phyloP scores from a whole-genome alignment of 2,797 vertebrate species.

The Simalia tracyae region DNA sequence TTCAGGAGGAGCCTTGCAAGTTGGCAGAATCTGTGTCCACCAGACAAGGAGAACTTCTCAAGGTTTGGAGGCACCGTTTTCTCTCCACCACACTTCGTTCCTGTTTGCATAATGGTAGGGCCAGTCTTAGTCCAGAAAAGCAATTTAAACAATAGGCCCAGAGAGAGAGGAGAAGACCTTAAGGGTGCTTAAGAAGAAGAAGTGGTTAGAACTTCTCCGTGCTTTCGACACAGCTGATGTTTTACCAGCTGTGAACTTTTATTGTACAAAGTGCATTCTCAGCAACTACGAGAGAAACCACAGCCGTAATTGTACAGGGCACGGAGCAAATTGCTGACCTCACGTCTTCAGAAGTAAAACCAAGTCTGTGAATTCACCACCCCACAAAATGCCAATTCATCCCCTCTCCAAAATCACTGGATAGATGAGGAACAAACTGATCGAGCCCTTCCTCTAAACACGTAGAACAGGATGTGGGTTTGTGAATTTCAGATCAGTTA shows the following conservation, averaged over 20 bases:
- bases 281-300: conserved; percentile 24
- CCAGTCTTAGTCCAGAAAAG: too few relatives aligned
- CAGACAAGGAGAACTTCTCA: not conserved
- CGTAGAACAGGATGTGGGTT: not conserved
- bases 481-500: not conserved
- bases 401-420: not conserved
- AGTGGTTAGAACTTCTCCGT: not conserved
- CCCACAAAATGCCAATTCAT: rapidly evolving
- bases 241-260: conserved; percentile 1
- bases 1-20: too few relatives aligned
- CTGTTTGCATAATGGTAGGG: not conserved
- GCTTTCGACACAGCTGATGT: not conserved
- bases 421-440: not conserved
- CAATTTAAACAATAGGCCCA: not conserved
- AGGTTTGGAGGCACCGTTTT: not conserved
- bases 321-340: not conserved
- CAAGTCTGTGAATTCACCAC: not conserved
- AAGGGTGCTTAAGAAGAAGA: not conserved
- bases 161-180: not conserved
- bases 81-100: not conserved
- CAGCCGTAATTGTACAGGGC: not conserved
- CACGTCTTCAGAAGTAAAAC: conserved; percentile 39
- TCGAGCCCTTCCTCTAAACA: not conserved
- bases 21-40: too few relatives aligned
- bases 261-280: conserved; percentile 31